Percentiles rank a stretch among this genome's conserved stretches.
phyloP scores from a whole-genome alignment of 2,113 vertebrate species.

The Indri indri region DNA sequence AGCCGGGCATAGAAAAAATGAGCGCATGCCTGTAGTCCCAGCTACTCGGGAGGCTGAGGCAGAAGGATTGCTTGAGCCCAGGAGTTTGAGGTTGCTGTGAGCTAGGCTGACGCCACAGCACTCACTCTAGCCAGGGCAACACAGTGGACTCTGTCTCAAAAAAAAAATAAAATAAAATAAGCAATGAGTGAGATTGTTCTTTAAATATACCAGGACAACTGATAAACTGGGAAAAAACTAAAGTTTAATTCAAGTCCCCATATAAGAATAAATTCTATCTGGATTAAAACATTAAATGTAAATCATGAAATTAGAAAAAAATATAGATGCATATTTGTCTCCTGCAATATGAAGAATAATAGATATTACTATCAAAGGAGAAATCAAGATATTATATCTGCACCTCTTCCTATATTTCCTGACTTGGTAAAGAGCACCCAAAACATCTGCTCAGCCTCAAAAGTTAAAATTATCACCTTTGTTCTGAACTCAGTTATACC shows the following conservation, averaged over 20 bases:
- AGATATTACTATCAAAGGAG: background rate
- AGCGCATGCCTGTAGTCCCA: no score
- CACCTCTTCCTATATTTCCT: background rate
- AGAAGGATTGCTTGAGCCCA: no score
- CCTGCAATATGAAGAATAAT: background rate
- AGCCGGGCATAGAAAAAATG: no score
- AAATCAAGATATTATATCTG: background rate
- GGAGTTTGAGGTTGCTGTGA: no score
- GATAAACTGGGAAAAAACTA: background rate
- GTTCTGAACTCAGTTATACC: background rate
- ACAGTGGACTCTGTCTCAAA: no score
- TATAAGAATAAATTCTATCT: background rate
- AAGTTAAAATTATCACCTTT: background rate
- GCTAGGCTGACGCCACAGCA: no score
- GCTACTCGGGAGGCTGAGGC: no score
- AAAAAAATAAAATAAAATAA: no score
- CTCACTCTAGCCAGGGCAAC: no score
- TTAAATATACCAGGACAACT: background rate
- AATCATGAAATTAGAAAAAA: background rate
- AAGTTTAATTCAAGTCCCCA: background rate
- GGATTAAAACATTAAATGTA: constrained; percentile 1
- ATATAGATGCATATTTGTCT: background rate
- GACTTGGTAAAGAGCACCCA: background rate
- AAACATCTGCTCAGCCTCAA: background rate
- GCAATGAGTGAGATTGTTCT: background rate